Conservation (phyloP, 30 jellyfish, hydroid and myxozoan genomes). For the Aurelia aurita region DNA sequence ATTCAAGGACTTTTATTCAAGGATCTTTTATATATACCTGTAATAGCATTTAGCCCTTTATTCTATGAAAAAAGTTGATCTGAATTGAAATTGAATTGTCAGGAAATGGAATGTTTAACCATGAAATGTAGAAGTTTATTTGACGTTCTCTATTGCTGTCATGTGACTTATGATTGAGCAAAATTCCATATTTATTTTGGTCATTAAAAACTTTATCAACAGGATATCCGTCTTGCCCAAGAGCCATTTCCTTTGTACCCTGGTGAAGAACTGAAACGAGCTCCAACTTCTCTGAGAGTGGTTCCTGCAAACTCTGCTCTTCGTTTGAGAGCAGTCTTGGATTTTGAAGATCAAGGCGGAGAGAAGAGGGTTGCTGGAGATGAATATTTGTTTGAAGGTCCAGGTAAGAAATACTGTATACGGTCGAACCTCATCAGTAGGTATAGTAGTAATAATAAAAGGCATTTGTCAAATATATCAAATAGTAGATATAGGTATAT, state of each 20-base stretch:
- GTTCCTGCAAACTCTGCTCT: constrained; percentile 97
- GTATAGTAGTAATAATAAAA: no score
- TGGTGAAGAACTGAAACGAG: constrained; percentile 94
- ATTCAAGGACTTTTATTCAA: no score
- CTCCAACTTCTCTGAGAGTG: constrained; percentile 77
- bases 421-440: background rate
- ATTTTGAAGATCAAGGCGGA: constrained; percentile 83
- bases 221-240: constrained; percentile 99
- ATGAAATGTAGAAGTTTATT: no score
- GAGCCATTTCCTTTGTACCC: constrained; percentile 99
- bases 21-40: no score
- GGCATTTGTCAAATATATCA: no score
- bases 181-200: background rate
- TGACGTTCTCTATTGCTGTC: no score
- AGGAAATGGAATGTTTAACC: no score
- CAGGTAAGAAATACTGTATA: constrained; percentile 56
- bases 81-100: no score
- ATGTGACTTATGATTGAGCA: background rate
- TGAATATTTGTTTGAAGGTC: constrained; percentile 98
- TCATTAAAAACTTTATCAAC: background rate
- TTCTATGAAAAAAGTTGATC: no score
- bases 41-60: no score
- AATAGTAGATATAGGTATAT: no score
- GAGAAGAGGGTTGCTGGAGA: constrained; percentile 94
- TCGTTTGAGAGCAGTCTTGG: constrained; percentile 88